Evolutionary conservation across 2,113 vertebrate species (phyloP).

Genomic region (Epinephelus lanceolatus): DNA sequence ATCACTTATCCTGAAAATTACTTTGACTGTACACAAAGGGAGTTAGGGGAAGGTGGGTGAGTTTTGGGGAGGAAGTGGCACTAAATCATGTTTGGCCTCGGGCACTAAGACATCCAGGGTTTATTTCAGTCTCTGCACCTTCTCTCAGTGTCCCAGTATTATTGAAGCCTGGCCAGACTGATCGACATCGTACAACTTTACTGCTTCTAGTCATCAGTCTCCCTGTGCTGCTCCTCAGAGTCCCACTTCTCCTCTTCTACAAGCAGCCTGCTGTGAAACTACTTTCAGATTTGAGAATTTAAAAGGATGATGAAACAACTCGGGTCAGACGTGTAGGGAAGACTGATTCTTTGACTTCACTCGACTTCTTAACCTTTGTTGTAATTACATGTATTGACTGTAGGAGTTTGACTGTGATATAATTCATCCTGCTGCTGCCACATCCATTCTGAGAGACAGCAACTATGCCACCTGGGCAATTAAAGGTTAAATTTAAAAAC

Average conservation of each 20-base stretch:
- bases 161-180: not conserved
- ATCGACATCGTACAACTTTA: not conserved
- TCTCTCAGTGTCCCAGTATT: not conserved
- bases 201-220: slow-evolving; percentile 11
- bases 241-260: not conserved
- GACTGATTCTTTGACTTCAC: not conserved
- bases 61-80: not conserved
- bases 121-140: not conserved
- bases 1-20: too few species aligned
- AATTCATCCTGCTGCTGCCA: not conserved
- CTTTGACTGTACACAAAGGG: too few species aligned
- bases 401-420: not conserved
- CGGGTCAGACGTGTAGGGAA: too few species aligned
- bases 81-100: not conserved
- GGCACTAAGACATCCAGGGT: not conserved
- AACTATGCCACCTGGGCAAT: not conserved
- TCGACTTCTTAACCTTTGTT: not conserved
- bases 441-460: not conserved
- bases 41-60: not conserved
- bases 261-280: not conserved
- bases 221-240: not conserved
- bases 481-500: slow-evolving; percentile 28
- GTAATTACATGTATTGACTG: too few species aligned
- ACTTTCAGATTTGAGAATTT: not conserved
- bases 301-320: not conserved